These are phyloP conservation scores for Drosophila oshimai DNA, from an alignment of 1,140 invertebrate genomes.

Conservation along the genomic window DNA sequence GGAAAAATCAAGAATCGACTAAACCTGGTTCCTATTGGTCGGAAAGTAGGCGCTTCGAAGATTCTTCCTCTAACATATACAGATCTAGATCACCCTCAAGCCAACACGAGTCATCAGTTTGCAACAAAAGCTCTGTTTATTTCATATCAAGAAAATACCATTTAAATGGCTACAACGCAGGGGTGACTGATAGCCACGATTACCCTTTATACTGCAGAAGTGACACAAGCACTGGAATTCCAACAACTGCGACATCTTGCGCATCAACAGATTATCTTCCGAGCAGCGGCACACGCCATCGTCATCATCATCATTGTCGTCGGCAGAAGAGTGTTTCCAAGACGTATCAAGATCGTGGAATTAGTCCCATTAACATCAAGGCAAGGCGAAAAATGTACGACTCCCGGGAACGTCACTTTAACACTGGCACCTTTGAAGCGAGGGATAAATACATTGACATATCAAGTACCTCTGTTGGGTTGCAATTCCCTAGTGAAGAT, in stretches of 20 bases:
- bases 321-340: slow-evolving; percentile 8
- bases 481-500: slow-evolving; percentile 54
- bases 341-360: slow-evolving; percentile 54
- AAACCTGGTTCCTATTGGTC: no score
- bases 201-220: not conserved
- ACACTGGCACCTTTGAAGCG: not conserved
- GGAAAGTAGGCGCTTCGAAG: not conserved
- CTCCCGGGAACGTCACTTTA: not conserved
- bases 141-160: not conserved
- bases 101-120: not conserved
- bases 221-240: not conserved
- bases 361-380: slow-evolving; percentile 52
- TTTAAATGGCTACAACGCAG: not conserved
- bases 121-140: not conserved
- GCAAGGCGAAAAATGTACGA: not conserved
- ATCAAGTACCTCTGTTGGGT: slow-evolving; percentile 14
- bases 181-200: not conserved
- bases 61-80: not conserved
- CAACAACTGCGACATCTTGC: not conserved
- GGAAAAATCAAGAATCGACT: not conserved
- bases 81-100: not conserved
- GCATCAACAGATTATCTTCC: slow-evolving; percentile 9
- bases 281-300: slow-evolving; percentile 4
- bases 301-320: slow-evolving; percentile 5
- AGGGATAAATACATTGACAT: not conserved